Base-by-base conservation (phyloP, 2,113 vertebrate species). In the Mirounga angustirostris region DNA sequence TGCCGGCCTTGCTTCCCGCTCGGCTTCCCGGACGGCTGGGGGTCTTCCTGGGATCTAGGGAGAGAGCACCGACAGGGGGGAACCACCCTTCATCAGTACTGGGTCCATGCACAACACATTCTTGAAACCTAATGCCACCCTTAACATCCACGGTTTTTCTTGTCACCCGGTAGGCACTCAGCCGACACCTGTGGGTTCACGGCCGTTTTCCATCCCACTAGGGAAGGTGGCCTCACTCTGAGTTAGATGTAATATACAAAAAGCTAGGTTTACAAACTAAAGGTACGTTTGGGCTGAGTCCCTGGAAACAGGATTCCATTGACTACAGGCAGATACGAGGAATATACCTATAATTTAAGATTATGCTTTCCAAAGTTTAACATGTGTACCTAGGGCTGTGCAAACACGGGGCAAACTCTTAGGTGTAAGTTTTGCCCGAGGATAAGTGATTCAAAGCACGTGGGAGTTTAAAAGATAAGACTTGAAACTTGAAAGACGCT, bases 1-100 rank as follows among this genome's bases (percentile, higher is more conserved):
- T 99, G n/a, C 99, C 99, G 0, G 99, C 99, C 98, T 99, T 99
- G 98, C 99, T 99, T 97, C 99, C 99, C 0, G 99, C 98, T 89
- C 98, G 98, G 96, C 99, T 99, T 40, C 99, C 99, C 0, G 99
- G 99, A 82, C 99, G 99, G 98, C 99, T 99, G 58, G 98, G 99
- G 76, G 98, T 99, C 98, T 98, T 99, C 93, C 98, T 99, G 2
- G 98, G 96, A 54, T 99, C 99, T 99, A 82, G 30, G 97, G 97
- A 83, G 50, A 94, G 54, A 95, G 36, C 21, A 40, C 9, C 65
- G n/a, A 40, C 9, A 80, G 40, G 92, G 36, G 59, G 1, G 52
- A 46, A 80, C 18, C 52, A 69, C 36, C 3, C 73, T 79, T 69
- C 21, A n/a, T 69, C 5, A 22, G 21, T 10, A 7, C 2, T 10